phyloP scores from a whole-genome alignment of 2,113 vertebrate genomes.

The Dasyornis broadbenti region DNA sequence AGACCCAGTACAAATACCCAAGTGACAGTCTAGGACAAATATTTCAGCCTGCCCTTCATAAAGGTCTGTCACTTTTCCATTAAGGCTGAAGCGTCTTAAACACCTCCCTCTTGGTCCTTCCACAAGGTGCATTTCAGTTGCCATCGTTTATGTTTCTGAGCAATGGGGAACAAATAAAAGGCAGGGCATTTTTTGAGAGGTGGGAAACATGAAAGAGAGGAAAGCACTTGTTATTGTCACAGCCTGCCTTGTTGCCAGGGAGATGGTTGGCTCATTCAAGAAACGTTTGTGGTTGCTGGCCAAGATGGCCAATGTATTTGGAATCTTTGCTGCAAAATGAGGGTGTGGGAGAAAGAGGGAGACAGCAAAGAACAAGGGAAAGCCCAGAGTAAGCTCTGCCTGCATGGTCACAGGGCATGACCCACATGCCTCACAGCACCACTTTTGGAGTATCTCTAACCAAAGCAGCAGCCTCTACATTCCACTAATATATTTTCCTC shows the following conservation, averaged over 20 bases:
- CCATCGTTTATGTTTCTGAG: background rate
- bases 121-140: background rate
- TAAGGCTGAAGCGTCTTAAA: background rate
- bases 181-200: background rate
- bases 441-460: background rate
- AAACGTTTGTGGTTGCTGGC: background rate
- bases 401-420: background rate
- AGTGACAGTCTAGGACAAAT: background rate
- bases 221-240: conserved; percentile 15
- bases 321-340: background rate
- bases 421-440: background rate
- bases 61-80: background rate
- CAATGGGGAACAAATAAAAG: background rate
- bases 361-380: background rate
- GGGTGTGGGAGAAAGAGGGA: background rate
- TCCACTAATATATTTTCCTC: background rate
- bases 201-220: background rate
- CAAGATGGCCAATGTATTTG: background rate
- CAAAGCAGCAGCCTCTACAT: background rate
- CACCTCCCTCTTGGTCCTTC: background rate
- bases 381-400: background rate
- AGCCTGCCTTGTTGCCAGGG: conserved; percentile 35
- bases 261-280: conserved; percentile 22
- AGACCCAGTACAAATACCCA: background rate
- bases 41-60: background rate